Evolutionary conservation across 2,888 invertebrate species (phyloP).

Genomic region (Microchrysa polita): DNA sequence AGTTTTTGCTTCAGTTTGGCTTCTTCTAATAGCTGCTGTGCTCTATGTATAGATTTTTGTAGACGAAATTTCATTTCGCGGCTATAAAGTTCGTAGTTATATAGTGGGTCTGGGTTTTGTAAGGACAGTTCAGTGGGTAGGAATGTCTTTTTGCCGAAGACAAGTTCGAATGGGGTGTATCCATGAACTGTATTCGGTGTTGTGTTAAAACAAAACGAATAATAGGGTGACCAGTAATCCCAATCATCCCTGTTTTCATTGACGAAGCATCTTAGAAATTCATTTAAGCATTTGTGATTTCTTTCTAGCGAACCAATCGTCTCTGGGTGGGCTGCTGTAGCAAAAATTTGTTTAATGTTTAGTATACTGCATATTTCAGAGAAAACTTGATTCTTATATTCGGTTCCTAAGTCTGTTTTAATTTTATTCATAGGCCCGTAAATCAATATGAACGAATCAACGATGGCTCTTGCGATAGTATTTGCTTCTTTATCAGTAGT

Average conservation of each 20-base stretch:
- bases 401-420: conserved; percentile 49
- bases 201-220: conserved; percentile 46
- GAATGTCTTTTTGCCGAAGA: conserved; percentile 44
- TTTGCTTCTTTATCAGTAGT: conserved; percentile 52
- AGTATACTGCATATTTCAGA: conserved; percentile 40
- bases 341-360: conserved; percentile 44
- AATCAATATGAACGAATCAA: conserved; percentile 51
- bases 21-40: conserved; percentile 36
- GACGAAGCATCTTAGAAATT: conserved; percentile 49
- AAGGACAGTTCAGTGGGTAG: conserved; percentile 22
- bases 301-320: conserved; percentile 51
- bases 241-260: conserved; percentile 45
- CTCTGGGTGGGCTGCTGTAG: conserved; percentile 50
- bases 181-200: conserved; percentile 33
- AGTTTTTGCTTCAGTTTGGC: no score
- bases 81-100: conserved; percentile 44
- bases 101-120: conserved; percentile 37
- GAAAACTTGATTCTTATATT: conserved; percentile 49
- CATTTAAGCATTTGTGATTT: conserved; percentile 51
- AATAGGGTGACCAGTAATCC: conserved; percentile 48
- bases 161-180: conserved; percentile 46
- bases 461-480: conserved; percentile 52
- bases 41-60: conserved; percentile 34
- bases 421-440: conserved; percentile 49
- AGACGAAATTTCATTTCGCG: conserved; percentile 42